Conservation (phyloP, 2,797 vertebrate genomes). For the Platyrinchus mystaceus region DNA sequence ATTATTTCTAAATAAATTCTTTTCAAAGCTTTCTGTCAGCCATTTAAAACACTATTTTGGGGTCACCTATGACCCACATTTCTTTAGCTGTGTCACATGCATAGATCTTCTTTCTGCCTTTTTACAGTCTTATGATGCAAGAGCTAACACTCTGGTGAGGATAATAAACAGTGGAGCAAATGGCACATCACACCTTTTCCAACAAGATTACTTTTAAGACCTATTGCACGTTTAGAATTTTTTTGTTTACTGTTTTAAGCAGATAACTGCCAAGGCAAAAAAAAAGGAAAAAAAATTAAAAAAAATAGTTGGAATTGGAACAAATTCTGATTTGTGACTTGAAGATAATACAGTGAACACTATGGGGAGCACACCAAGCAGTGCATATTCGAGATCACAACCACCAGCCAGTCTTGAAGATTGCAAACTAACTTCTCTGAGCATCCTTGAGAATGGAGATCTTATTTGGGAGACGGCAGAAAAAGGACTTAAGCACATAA, state of each 20-base stretch:
- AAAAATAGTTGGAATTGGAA: neutral
- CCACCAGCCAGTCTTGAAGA: neutral
- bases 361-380: neutral
- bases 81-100: slow-evolving; percentile 15
- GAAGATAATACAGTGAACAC: neutral
- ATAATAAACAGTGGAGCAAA: slow-evolving; percentile 21
- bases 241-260: neutral
- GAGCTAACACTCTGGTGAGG: neutral
- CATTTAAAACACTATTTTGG: slow-evolving; percentile 33
- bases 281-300: neutral
- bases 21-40: slow-evolving; percentile 42
- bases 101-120: slow-evolving; percentile 3
- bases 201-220: neutral
- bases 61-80: slow-evolving; percentile 12
- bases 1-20: slow-evolving; percentile 45
- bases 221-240: neutral
- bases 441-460: neutral
- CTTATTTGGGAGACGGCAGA: neutral
- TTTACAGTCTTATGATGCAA: neutral
- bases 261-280: neutral
- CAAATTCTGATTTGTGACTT: neutral
- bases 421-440: neutral
- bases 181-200: neutral
- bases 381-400: neutral
- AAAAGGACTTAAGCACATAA: neutral